A percentile compares a stretch with the other conserved stretches of the same genome.
Conservation (phyloP, 2,888 invertebrate genomes). For the Microdon myrmicae region DNA sequence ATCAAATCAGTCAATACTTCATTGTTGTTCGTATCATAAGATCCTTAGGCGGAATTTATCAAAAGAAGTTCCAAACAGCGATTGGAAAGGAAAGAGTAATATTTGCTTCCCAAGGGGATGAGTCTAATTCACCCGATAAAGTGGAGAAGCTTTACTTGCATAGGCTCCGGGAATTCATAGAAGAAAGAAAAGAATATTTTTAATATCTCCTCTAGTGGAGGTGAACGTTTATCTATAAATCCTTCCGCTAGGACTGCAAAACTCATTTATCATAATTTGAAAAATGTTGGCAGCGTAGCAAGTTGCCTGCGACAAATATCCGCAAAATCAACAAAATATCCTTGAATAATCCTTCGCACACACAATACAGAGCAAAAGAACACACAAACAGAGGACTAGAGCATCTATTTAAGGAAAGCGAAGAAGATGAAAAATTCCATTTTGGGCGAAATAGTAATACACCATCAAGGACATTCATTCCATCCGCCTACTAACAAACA, state of each 20-base stretch:
- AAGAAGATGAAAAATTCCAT: conserved; percentile 22
- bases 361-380: no score
- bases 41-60: no score
- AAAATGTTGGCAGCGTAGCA: conserved; percentile 30
- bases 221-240: neutral
- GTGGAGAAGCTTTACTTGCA: no score
- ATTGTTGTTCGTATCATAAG: no score
- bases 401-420: conserved; percentile 6
- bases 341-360: conserved; percentile 15
- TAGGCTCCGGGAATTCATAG: no score
- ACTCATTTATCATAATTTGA: conserved; percentile 25
- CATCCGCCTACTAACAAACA: conserved; percentile 7
- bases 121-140: no score
- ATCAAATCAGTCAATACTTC: no score
- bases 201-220: neutral
- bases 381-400: conserved; percentile 1
- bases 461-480: conserved; percentile 8
- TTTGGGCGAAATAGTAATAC: conserved; percentile 9
- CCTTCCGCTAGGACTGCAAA: neutral
- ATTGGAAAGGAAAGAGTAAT: no score
- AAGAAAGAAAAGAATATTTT: no score
- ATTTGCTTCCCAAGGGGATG: no score
- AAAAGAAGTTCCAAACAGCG: no score
- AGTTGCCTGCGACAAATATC: conserved; percentile 24
- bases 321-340: conserved; percentile 27